Base-by-base conservation (phyloP, 2,797 vertebrate species). In the Arrhamphus sclerolepis region DNA sequence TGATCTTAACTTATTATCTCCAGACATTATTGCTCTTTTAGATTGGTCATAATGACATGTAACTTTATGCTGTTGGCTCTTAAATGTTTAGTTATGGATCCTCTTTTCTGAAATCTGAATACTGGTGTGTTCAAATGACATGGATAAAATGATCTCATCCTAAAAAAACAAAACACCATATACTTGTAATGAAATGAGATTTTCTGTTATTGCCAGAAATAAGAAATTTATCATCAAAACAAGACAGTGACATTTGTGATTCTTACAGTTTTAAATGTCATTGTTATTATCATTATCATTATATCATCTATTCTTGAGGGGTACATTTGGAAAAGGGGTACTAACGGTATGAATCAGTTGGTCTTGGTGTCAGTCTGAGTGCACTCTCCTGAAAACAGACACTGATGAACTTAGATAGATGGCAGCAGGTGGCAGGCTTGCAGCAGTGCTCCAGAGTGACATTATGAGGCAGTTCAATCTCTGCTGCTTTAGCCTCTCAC, bases 391-490 rank as follows among this genome's bases (percentile, higher is more conserved):
- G 90, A 93, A 92, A 94, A 89, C 77, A 82, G 91, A 94, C 86
- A 84, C 86, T 75, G 78, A 59, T 43, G 66, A 75, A 70, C 84
- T 74, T 75, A 85, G 89, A 94, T 90, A 89, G 91, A 86, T 75
- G 59, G 84, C 75, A 92, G 89, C 93, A 94, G 93, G 90, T 94
- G 93, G 87, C 55, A 52, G 67, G 20, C 41, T 34, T 48, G 72
- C 62, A 46, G 60, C 67, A 54, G 54, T n/a, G 14, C 56, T 50
- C 7, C 57, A 65, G 54, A 66, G 63, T 77, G 71, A 81, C 80
- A 78, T 81, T 81, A 72, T 20, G 41, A 58, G 59, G 74, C 41
- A 56, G 59, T 59, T 79, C 41, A 66, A 52, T 57, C 46, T 74
- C 58, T 80, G 62, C 40, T 58, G 61, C 52, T 75, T 54, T 67